These are phyloP conservation scores for Plusia festucae DNA, from an alignment of 2,888 invertebrate genomes.

Conservation along the genomic window DNA sequence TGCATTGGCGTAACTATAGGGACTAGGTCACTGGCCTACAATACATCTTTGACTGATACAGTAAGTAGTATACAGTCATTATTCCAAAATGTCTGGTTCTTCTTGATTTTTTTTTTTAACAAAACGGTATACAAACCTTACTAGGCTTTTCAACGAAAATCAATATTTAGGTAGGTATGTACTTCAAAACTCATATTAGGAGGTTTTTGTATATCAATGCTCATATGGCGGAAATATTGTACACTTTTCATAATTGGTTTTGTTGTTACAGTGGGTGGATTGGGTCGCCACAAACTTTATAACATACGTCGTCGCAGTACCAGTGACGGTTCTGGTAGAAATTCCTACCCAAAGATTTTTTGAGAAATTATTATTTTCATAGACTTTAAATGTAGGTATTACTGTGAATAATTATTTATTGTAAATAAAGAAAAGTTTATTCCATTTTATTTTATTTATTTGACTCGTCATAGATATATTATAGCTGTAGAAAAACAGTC, in stretches of 20 bases:
- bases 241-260: neutral
- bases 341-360: slow-evolving; percentile 51
- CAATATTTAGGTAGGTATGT: too few relatives aligned
- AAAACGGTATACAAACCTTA: too few relatives aligned
- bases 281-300: slow-evolving; percentile 49
- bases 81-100: too few relatives aligned
- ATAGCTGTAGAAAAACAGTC: too few relatives aligned
- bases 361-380: slow-evolving; percentile 26
- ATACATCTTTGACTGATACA: slow-evolving; percentile 37
- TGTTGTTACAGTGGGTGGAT: slow-evolving; percentile 55
- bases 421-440: too few relatives aligned
- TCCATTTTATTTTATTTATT: too few relatives aligned
- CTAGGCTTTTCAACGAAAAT: too few relatives aligned
- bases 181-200: too few relatives aligned
- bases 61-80: slow-evolving; percentile 49
- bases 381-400: neutral
- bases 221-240: neutral
- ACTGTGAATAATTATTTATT: too few relatives aligned
- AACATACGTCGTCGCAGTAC: slow-evolving; percentile 51
- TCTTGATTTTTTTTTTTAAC: too few relatives aligned
- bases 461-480: too few relatives aligned
- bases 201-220: too few relatives aligned
- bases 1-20: slow-evolving; percentile 55
- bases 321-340: slow-evolving; percentile 55
- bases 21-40: slow-evolving; percentile 28